Base-by-base conservation (phyloP, 35 echinoderm and acorn worm species). In the Apostichopus californicus region DNA sequence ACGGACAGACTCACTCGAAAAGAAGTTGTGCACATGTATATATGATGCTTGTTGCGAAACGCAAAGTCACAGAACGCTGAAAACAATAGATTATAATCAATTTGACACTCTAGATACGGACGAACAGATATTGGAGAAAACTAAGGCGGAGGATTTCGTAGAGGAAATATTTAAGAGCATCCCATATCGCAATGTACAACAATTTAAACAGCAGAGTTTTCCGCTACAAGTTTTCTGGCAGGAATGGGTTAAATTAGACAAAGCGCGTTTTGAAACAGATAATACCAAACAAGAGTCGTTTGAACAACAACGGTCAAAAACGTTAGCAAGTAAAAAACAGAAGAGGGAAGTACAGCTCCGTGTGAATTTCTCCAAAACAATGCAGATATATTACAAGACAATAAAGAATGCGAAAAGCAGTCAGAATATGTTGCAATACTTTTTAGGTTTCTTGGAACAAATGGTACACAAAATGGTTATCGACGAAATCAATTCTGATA, bases 381-480 rank as follows among this genome's bases (percentile, higher is more conserved):
- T 88, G 60, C 56, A 71, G 18, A 10, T 11, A 11, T 88, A 70
- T 70, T 28, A 12, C 46, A 54, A 88, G 5, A 54, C 60, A 64
- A 17, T 88, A 17, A 71, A 68, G 6, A 22, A 34, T 28, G 7
- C 25, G 12, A 70, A 66, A 10, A 34, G 23, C 6, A 66, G 61
- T 21, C 1, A 57, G 6, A 17, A n/a, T 13, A 63, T 28, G 24
- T 12, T 88, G 8, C 58, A 88, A 53, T 88, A 88, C 63, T 63
- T 88, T 70, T 88, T 66, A 28, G 59, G 60, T 34, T 70, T 88
- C 24, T 24, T 88, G 56, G 54, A 88, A 70, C 54, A 71, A 18
- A 5, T 34, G 58, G 58, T 88, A 59, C 24, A 70, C 60, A 12
- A 70, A 23, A 52, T 88, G 61, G 86, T 88, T 5, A 71, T 24